phyloP scores from a whole-genome alignment of 2,888 invertebrate genomes.

The Ditula angustiorana region DNA sequence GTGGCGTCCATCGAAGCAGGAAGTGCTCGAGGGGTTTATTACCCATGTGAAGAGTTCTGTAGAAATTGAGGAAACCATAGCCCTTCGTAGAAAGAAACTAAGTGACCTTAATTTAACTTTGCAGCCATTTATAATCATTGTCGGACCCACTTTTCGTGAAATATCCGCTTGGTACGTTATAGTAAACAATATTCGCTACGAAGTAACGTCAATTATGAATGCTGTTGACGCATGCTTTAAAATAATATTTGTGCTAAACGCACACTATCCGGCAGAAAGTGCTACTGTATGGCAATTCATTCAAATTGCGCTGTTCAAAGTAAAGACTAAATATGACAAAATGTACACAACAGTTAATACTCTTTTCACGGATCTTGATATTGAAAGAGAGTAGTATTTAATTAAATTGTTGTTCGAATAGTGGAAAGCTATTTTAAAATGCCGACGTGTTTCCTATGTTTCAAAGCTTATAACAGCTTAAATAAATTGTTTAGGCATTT shows the following conservation, averaged over 20 bases:
- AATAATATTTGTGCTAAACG: too few relatives aligned
- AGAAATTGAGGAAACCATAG: neutral
- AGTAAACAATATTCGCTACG: too few relatives aligned
- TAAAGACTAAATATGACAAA: conserved; percentile 1
- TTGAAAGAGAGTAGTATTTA: too few relatives aligned
- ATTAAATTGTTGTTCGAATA: too few relatives aligned
- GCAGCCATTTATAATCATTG: conserved; percentile 5
- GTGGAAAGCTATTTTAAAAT: too few relatives aligned
- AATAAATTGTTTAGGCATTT: neutral
- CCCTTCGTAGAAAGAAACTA: neutral
- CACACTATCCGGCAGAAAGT: too few relatives aligned
- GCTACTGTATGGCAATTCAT: conserved; percentile 6
- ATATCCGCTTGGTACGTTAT: too few relatives aligned
- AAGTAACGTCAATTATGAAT: too few relatives aligned
- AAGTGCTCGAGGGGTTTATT: too few relatives aligned
- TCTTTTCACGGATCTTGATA: neutral
- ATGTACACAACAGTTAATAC: neutral
- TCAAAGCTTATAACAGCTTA: neutral
- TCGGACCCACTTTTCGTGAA: neutral
- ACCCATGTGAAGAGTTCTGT: conserved; percentile 8
- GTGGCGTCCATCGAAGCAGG: too few relatives aligned
- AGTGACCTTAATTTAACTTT: neutral
- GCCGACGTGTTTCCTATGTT: conserved; percentile 1
- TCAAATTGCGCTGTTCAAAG: neutral
- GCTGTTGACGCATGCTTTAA: too few relatives aligned